Conservation (phyloP, 1,140 invertebrate species). For the Hypsibius dujardini region DNA sequence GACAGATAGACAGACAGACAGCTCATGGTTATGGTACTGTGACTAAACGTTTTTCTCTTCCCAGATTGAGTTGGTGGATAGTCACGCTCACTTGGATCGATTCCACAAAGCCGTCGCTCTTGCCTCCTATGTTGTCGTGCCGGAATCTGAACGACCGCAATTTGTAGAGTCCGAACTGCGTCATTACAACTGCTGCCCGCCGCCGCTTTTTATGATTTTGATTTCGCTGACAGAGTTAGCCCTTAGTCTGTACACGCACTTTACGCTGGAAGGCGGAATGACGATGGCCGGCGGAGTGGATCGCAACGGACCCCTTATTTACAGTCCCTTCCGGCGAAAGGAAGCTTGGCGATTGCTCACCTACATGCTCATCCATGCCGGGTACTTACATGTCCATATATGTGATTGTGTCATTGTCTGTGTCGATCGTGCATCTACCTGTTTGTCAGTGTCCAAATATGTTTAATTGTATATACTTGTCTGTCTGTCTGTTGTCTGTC, state of each 20-base stretch:
- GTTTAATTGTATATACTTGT: too few species aligned
- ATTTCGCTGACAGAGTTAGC: constrained; percentile 29
- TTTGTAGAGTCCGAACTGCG: constrained; percentile 48
- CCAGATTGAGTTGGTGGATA: constrained; percentile 3
- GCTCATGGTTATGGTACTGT: neutral
- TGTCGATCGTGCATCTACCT: too few species aligned
- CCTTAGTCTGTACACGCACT: constrained; percentile 17
- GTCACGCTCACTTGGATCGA: constrained; percentile 15
- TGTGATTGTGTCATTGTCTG: too few species aligned
- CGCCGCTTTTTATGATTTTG: constrained; percentile 60
- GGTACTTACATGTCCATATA: neutral
- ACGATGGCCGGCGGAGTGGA: neutral
- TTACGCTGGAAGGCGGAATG: constrained; percentile 30
- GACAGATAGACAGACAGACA: constrained; percentile 14
- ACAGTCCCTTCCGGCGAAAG: constrained; percentile 64
- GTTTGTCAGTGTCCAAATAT: too few species aligned
- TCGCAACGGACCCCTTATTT: constrained; percentile 31
- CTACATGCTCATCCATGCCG: constrained; percentile 18
- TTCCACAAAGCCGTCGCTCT: constrained; percentile 21
- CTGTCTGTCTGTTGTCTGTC: too few species aligned
- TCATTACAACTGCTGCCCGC: constrained; percentile 64
- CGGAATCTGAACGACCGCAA: constrained; percentile 23
- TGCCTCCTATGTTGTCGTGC: constrained; percentile 24
- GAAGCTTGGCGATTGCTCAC: constrained; percentile 10
- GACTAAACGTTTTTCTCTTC: constrained; percentile 26